A percentile compares a stretch with the other conserved stretches of the same genome.
phyloP scores from a whole-genome alignment of 2,113 vertebrate genomes.

The Ictalurus furcatus region DNA sequence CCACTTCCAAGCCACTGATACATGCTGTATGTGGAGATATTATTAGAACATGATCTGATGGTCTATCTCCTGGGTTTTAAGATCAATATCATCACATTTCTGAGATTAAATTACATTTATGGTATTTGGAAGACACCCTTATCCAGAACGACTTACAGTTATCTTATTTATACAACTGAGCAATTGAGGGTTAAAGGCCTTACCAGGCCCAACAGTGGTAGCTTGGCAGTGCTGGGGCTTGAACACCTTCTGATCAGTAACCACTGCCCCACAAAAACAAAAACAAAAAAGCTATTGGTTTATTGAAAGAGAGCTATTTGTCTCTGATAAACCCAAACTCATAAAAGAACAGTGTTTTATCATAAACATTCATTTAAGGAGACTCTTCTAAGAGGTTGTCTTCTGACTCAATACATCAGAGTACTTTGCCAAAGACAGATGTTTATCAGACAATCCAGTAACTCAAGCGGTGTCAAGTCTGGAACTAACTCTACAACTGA shows the following conservation, averaged over 20 bases:
- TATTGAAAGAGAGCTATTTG: background rate
- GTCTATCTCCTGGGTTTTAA: background rate
- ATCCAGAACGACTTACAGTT: no score
- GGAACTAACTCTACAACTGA: constrained; percentile 9
- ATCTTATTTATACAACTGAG: no score
- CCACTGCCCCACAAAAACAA: no score
- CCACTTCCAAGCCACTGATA: background rate
- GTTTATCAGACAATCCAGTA: constrained; percentile 16
- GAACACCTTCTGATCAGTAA: no score
- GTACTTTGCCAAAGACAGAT: background rate
- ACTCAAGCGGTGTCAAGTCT: constrained; percentile 7
- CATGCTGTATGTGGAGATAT: background rate
- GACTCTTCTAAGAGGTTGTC: background rate
- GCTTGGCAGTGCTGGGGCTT: no score
- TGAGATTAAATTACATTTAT: no score
- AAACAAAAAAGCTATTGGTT: background rate
- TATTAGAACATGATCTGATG: background rate
- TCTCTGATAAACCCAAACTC: constrained; percentile 6
- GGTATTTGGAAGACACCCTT: no score
- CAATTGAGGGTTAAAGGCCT: no score
- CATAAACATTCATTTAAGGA: background rate
- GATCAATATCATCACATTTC: background rate
- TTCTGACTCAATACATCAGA: background rate
- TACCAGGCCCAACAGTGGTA: no score
- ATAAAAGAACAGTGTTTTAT: constrained; percentile 1